Conservation (phyloP, 2,888 invertebrate genomes). For the Patella caerulea region DNA sequence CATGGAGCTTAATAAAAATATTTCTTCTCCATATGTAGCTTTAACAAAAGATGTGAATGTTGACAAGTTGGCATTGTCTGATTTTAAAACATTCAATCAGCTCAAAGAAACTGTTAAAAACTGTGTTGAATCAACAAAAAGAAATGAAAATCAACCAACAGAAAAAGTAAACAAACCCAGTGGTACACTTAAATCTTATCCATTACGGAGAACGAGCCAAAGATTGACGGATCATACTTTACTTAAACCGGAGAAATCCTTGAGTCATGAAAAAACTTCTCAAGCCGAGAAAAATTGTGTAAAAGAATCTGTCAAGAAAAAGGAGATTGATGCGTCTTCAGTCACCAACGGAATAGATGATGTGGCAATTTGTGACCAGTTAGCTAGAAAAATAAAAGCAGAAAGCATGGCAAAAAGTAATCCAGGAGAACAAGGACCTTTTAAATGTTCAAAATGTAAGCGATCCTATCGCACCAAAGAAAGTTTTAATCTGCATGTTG, state of each 20-base stretch:
- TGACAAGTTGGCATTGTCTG: no score
- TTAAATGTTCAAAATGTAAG: slow-evolving; percentile 89
- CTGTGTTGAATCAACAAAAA: slow-evolving; percentile 3
- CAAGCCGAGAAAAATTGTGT: slow-evolving; percentile 11
- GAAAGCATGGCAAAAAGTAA: slow-evolving; percentile 68
- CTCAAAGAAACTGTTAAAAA: neutral
- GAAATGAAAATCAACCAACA: no score
- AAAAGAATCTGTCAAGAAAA: neutral
- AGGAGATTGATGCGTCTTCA: neutral
- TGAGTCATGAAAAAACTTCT: slow-evolving; percentile 18
- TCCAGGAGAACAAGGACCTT: slow-evolving; percentile 75
- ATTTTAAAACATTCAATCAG: no score
- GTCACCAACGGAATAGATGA: slow-evolving; percentile 21
- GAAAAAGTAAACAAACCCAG: slow-evolving; percentile 20
- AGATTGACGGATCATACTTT: slow-evolving; percentile 21
- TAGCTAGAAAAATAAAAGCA: slow-evolving; percentile 74
- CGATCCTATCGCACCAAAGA: slow-evolving; percentile 74
- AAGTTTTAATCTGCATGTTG: slow-evolving; percentile 68
- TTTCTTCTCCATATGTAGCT: no score
- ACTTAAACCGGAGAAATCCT: slow-evolving; percentile 17
- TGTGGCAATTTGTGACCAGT: slow-evolving; percentile 59
- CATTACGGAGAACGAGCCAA: slow-evolving; percentile 38
- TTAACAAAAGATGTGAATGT: no score
- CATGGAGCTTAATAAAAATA: no score
- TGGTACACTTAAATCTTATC: slow-evolving; percentile 44